Conservation (phyloP, 2,888 invertebrate species). For the Scrobipalpa costella region DNA sequence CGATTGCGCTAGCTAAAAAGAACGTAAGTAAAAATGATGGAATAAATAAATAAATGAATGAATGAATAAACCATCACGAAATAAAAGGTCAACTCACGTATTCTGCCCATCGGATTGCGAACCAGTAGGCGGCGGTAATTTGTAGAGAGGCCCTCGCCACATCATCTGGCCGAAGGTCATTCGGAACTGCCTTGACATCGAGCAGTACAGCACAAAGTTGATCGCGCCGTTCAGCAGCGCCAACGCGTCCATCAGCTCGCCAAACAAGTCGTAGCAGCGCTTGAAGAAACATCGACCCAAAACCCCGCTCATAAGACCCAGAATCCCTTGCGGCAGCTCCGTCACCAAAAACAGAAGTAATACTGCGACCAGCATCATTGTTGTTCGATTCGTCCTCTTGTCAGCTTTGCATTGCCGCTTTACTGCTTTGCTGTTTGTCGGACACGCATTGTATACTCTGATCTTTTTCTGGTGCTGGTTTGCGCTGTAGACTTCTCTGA, state of each 20-base stretch:
- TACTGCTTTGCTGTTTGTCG: conserved; percentile 70
- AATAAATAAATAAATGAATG: not conserved
- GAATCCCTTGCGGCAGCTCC: conserved; percentile 90
- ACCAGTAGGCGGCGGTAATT: conserved; percentile 80
- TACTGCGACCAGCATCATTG: conserved; percentile 93
- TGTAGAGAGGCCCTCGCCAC: conserved; percentile 82
- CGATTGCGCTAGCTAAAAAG: too few species aligned
- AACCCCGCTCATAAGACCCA: conserved; percentile 84
- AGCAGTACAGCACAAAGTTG: conserved; percentile 96
- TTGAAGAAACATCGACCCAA: conserved; percentile 87
- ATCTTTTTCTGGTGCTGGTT: conserved; percentile 87
- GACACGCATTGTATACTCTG: conserved; percentile 82
- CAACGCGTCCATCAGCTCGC: conserved; percentile 93
- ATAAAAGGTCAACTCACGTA: conserved; percentile 76
- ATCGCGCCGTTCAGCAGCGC: conserved; percentile 95
- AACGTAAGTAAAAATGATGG: too few species aligned
- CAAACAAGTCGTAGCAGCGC: conserved; percentile 89
- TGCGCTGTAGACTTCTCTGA: conserved; percentile 87
- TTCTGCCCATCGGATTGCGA: conserved; percentile 83
- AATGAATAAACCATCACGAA: not conserved
- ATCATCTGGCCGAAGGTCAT: conserved; percentile 88
- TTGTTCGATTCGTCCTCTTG: conserved; percentile 91
- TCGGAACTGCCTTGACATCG: conserved; percentile 96
- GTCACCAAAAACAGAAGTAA: conserved; percentile 92
- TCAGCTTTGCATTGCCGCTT: conserved; percentile 82